Conservation (phyloP, 2,113 vertebrate species). For the Cebus imitator region DNA sequence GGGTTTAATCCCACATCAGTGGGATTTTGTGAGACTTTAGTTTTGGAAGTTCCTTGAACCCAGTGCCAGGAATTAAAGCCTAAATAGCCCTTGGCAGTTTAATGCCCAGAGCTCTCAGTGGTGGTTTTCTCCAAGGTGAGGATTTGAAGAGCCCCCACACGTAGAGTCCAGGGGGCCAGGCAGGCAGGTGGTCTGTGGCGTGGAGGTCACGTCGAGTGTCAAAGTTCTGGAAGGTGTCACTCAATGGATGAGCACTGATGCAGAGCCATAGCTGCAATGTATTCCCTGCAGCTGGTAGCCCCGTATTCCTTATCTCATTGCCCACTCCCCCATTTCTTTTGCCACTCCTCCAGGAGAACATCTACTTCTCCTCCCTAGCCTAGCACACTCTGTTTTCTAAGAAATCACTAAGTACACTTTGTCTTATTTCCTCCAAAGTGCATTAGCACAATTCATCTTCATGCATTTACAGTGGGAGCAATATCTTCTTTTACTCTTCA, state of each 20-base stretch:
- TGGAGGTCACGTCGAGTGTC: background rate
- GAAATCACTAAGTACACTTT: background rate
- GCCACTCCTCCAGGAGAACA: background rate
- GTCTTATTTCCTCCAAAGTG: constrained; percentile 5
- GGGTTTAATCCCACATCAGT: background rate
- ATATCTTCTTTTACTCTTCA: background rate
- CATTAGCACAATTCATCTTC: constrained; percentile 13
- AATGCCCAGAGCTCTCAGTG: background rate
- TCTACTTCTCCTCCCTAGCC: background rate
- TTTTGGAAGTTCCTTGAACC: background rate
- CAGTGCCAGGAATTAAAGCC: background rate
- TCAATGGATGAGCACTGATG: rapidly evolving
- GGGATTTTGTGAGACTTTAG: background rate
- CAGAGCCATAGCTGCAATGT: rapidly evolving
- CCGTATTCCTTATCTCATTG: background rate
- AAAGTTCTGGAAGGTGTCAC: background rate
- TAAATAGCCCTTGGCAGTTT: background rate
- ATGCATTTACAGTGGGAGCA: background rate
- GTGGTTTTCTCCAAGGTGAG: background rate
- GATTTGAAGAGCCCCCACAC: background rate
- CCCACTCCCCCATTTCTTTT: background rate
- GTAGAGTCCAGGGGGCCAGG: rapidly evolving
- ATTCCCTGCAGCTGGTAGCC: background rate
- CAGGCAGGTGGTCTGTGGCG: background rate
- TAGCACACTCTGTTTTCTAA: background rate